A percentile compares a stretch with the other conserved stretches of the same genome.
Conservation (phyloP, 2,888 invertebrate genomes). For the Conistra vaccinii region DNA sequence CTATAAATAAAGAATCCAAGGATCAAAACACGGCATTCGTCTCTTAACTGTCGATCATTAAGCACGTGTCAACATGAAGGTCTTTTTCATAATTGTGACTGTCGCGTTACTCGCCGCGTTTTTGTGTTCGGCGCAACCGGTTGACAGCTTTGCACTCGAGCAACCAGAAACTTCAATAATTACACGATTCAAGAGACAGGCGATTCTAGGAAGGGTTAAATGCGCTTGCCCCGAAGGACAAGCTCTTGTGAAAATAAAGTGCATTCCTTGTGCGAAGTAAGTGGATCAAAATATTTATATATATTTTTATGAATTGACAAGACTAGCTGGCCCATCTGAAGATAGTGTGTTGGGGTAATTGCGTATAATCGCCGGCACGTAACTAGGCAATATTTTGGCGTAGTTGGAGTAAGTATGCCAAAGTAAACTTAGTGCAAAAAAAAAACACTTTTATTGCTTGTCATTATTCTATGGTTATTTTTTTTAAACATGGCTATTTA, state of each 20-base stretch:
- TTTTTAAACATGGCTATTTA: too few species aligned
- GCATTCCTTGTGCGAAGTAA: slow-evolving; percentile 30
- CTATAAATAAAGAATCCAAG: slow-evolving; percentile 16
- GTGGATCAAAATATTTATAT: slow-evolving; percentile 1
- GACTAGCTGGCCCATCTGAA: background rate
- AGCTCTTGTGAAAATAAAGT: background rate
- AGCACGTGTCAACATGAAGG: slow-evolving; percentile 24
- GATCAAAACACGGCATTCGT: slow-evolving; percentile 7
- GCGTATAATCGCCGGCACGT: too few species aligned
- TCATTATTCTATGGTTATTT: too few species aligned
- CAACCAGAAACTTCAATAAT: background rate
- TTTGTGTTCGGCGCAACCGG: background rate
- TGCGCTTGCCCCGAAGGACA: slow-evolving; percentile 26
- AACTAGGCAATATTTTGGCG: too few species aligned
- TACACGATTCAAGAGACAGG: slow-evolving; percentile 5
- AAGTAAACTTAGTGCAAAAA: too few species aligned
- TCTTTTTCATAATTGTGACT: background rate
- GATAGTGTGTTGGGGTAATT: too few species aligned
- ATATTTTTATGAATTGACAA: background rate
- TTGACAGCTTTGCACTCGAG: background rate
- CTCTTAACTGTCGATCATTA: background rate
- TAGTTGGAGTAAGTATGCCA: too few species aligned
- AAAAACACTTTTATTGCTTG: too few species aligned
- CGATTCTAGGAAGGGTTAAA: background rate
- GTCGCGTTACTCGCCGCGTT: background rate